These are phyloP conservation scores for Etia nguti DNA, from an alignment of 2,113 vertebrate genomes.

Conservation along the genomic window DNA sequence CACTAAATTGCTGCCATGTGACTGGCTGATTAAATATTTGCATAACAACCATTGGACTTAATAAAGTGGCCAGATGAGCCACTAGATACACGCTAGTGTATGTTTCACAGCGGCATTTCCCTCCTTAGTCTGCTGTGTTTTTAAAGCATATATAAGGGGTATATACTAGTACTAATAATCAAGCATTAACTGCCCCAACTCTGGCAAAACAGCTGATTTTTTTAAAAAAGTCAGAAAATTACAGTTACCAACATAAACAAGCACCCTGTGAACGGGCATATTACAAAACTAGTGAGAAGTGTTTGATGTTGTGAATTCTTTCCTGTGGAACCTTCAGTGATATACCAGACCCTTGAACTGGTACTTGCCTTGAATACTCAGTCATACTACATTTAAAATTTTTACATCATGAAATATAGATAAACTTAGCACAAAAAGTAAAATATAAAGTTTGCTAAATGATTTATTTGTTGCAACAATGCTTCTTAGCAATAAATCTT, in stretches of 20 bases:
- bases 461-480: neutral
- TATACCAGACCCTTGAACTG: neutral
- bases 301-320: neutral
- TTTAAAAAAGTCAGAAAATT: neutral
- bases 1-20: neutral
- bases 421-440: neutral
- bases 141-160: neutral
- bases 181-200: neutral
- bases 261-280: neutral
- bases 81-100: neutral
- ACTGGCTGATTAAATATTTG: neutral
- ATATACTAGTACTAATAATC: neutral
- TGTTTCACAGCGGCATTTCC: neutral
- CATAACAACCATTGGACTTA: neutral
- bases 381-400: neutral
- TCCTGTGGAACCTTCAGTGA: neutral
- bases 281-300: neutral
- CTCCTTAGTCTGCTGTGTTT: neutral
- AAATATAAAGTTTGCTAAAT: neutral
- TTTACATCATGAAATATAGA: neutral
- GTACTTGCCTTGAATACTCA: neutral
- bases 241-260: neutral
- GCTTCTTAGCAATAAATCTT: neutral
- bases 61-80: neutral
- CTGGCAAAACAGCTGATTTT: neutral